Conservation (phyloP, 2,113 vertebrate species). For the Python bivittatus region DNA sequence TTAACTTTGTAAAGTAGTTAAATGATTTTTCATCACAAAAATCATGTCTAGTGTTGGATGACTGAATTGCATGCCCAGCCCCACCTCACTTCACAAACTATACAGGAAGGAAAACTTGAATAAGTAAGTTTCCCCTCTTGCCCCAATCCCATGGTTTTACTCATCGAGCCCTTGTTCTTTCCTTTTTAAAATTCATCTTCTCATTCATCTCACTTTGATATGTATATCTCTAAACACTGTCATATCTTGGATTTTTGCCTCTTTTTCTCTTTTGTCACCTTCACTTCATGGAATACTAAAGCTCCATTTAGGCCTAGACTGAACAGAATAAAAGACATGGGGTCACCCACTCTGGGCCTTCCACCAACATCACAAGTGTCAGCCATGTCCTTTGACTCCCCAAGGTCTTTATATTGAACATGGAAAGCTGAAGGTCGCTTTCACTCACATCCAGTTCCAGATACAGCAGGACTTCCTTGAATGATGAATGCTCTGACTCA, state of each 20-base stretch:
- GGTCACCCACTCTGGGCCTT: neutral
- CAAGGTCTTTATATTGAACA: neutral
- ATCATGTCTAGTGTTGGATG: no score
- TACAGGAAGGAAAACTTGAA: no score
- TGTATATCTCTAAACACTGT: neutral
- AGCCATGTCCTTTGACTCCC: neutral
- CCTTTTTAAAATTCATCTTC: no score
- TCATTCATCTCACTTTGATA: no score
- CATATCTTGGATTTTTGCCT: neutral
- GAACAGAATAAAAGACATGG: neutral
- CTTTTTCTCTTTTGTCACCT: neutral
- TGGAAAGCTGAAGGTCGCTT: no score
- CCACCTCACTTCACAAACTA: no score
- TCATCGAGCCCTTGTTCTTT: no score
- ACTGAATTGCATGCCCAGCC: no score
- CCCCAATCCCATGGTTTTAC: no score
- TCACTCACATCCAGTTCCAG: neutral
- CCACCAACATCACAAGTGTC: neutral
- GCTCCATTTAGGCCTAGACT: neutral
- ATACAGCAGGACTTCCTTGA: neutral
- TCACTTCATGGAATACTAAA: neutral
- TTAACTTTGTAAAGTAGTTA: no score
- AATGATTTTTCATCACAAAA: no score
- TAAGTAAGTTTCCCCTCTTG: no score
- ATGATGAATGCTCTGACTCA: neutral